Percentiles rank a stretch among this genome's conserved stretches.
Evolutionary conservation across 2,113 vertebrate species (phyloP).

Genomic region (Mobula birostris): DNA sequence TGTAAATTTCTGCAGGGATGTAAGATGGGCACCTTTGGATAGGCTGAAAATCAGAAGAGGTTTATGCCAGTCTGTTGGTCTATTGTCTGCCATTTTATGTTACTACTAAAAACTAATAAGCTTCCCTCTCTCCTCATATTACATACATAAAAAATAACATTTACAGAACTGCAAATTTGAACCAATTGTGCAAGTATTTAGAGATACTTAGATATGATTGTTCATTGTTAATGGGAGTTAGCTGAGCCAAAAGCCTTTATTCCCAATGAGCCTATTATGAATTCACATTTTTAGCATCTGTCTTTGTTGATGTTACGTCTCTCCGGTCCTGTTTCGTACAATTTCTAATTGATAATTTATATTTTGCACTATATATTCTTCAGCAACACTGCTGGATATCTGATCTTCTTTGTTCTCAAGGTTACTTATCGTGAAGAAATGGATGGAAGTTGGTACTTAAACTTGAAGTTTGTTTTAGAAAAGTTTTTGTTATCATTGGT

Average conservation of each 20-base stretch:
- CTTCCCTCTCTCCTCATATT: background rate
- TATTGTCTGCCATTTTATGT: background rate
- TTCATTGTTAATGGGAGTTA: background rate
- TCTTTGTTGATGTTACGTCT: background rate
- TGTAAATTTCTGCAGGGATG: background rate
- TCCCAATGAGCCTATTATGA: background rate
- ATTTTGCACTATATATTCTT: background rate
- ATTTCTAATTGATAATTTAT: background rate
- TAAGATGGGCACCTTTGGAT: background rate
- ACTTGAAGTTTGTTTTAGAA: background rate
- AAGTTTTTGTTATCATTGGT: background rate
- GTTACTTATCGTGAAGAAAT: background rate
- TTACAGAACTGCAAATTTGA: constrained; percentile 4
- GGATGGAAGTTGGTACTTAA: background rate
- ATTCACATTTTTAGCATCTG: background rate
- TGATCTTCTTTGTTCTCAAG: background rate
- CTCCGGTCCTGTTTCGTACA: background rate
- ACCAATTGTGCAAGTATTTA: background rate
- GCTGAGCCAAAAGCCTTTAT: background rate
- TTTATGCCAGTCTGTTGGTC: background rate
- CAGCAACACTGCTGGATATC: background rate
- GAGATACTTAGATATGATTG: background rate
- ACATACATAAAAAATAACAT: background rate
- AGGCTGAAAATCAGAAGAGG: background rate
- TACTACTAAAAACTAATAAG: background rate